Percentiles rank a stretch among this genome's conserved stretches.
Evolutionary conservation across 2,888 invertebrate species (phyloP).

Genomic region (Troides oblongomaculatus): DNA sequence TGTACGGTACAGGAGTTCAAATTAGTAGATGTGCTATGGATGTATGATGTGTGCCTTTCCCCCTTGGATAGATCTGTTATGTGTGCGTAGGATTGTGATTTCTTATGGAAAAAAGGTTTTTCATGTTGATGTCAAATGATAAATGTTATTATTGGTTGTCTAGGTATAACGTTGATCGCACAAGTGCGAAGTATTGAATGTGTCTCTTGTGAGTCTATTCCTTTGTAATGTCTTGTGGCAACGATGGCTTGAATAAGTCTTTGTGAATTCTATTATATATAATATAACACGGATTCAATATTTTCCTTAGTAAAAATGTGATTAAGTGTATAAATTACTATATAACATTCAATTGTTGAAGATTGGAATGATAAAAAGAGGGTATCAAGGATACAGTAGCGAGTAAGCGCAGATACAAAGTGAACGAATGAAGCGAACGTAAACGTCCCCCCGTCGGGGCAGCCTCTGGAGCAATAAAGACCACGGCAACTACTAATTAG

Average conservation of each 20-base stretch:
- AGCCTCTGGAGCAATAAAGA: slow-evolving; percentile 29
- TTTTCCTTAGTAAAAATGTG: not conserved
- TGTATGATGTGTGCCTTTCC: too few relatives aligned
- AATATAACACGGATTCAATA: not conserved
- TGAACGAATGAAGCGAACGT: slow-evolving; percentile 25
- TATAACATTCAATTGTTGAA: not conserved
- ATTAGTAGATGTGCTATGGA: too few relatives aligned
- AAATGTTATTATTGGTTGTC: not conserved
- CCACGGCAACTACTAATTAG: slow-evolving; percentile 49
- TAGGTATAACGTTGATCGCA: not conserved
- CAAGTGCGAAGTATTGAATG: not conserved
- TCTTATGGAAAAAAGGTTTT: not conserved
- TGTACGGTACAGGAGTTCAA: too few relatives aligned
- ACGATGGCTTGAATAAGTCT: not conserved
- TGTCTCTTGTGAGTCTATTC: not conserved
- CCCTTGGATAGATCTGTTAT: too few relatives aligned
- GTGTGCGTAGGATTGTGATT: too few relatives aligned
- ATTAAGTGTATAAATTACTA: not conserved
- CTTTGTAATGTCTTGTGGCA: not conserved
- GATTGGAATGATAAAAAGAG: not conserved
- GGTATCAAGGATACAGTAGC: not conserved
- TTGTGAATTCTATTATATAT: not conserved
- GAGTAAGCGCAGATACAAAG: slow-evolving; percentile 19
- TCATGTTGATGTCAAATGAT: not conserved
- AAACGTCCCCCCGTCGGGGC: slow-evolving; percentile 20